These are phyloP conservation scores for Pocillopora verrucosa DNA, from an alignment of 64 coral and sea anemone genomes.

Conservation along the genomic window DNA sequence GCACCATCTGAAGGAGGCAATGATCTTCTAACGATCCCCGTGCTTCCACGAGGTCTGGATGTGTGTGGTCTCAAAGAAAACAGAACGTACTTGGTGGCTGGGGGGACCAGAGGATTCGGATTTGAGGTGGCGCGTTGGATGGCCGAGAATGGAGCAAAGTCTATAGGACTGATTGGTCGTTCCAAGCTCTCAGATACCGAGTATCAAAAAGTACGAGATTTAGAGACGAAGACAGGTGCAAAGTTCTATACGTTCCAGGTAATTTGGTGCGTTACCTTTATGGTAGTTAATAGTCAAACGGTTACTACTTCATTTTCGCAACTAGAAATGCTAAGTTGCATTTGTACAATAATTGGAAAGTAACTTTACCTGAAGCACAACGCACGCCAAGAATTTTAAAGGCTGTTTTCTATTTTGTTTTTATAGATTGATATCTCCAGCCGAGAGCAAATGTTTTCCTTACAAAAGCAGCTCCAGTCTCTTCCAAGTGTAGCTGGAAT, in stretches of 20 bases:
- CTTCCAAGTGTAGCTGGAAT: constrained; percentile 75
- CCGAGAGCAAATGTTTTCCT: not conserved
- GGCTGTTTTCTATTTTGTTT: not conserved
- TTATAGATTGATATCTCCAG: not conserved
- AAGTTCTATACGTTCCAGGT: constrained; percentile 41
- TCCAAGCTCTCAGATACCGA: constrained; percentile 48
- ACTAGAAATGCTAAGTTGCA: no score
- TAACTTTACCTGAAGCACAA: no score
- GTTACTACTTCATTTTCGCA: no score
- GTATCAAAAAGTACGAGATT: constrained; percentile 12
- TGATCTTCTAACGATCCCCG: constrained; percentile 3
- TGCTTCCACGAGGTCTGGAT: constrained; percentile 17
- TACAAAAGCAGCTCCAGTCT: constrained; percentile 42
- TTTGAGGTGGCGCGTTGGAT: constrained; percentile 82
- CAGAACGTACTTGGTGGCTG: constrained; percentile 60
- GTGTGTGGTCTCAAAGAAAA: constrained; percentile 47
- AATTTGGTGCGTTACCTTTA: no score
- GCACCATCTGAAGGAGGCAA: not conserved
- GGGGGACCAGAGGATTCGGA: constrained; percentile 66
- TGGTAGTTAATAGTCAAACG: no score
- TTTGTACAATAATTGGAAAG: no score
- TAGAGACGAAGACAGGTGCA: constrained; percentile 58
- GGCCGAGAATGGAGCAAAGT: constrained; percentile 56
- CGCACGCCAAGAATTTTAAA: no score
- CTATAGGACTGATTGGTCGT: constrained; percentile 41